phyloP scores from a whole-genome alignment of 2,888 invertebrate genomes.

The Acanthococcus lagerstroemiae region DNA sequence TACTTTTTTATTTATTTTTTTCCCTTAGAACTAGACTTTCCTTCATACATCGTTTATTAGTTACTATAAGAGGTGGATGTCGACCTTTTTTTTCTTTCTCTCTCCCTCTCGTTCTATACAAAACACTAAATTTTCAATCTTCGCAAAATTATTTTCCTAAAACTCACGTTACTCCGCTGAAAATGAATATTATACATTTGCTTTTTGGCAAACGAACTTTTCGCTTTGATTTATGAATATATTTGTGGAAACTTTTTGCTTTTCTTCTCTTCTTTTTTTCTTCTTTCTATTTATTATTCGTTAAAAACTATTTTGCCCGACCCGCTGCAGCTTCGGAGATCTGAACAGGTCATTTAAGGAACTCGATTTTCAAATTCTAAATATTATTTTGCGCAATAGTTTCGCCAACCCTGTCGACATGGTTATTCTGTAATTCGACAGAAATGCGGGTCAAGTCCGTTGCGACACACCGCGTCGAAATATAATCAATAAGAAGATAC shows the following conservation, averaged over 20 bases:
- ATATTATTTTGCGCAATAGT: too few relatives aligned
- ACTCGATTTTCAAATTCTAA: too few relatives aligned
- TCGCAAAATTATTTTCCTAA: background rate
- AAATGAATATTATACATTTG: background rate
- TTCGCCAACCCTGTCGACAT: too few relatives aligned
- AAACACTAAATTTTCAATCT: background rate
- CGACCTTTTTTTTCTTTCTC: background rate
- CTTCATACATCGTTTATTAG: background rate
- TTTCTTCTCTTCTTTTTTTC: background rate
- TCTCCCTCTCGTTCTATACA: background rate
- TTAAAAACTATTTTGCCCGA: too few relatives aligned
- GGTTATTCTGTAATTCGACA: too few relatives aligned
- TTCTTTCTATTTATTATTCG: background rate
- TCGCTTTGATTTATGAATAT: background rate
- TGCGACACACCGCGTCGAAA: too few relatives aligned
- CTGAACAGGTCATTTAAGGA: too few relatives aligned
- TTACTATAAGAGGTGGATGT: background rate
- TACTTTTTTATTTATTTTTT: too few relatives aligned
- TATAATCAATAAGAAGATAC: slow-evolving; percentile 25
- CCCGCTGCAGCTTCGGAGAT: too few relatives aligned
- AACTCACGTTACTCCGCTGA: background rate
- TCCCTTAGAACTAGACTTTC: too few relatives aligned
- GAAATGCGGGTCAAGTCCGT: too few relatives aligned
- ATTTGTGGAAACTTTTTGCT: background rate
- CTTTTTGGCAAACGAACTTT: background rate